A percentile compares a stretch with the other conserved stretches of the same genome.
These are phyloP conservation scores for Eupithecia centaureata DNA, from an alignment of 2,888 invertebrate species.

Conservation along the genomic window DNA sequence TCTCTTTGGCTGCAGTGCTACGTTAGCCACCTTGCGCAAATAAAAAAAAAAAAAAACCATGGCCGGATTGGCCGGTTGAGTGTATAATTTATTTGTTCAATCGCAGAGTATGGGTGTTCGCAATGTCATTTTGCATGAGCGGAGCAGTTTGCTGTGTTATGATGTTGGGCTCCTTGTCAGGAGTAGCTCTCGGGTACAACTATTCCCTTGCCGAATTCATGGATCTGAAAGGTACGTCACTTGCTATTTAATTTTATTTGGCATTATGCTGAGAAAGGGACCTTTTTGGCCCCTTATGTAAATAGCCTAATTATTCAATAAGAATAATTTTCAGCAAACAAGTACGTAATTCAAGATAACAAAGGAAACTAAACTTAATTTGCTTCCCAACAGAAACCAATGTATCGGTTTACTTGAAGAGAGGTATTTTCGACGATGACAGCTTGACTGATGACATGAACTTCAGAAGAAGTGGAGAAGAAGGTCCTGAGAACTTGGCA, in stretches of 20 bases:
- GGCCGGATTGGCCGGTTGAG: no score
- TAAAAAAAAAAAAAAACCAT: no score
- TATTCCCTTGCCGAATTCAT: slow-evolving; percentile 76
- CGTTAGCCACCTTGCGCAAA: no score
- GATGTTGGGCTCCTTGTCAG: slow-evolving; percentile 61
- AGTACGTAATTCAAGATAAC: background rate
- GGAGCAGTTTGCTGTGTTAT: slow-evolving; percentile 63
- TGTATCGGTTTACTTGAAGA: slow-evolving; percentile 70
- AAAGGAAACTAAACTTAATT: background rate
- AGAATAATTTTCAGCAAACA: no score
- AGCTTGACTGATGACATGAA: slow-evolving; percentile 57
- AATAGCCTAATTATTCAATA: no score
- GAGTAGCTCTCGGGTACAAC: slow-evolving; percentile 75
- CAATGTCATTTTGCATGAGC: slow-evolving; percentile 70
- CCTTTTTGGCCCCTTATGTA: no score
- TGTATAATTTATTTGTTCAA: background rate
- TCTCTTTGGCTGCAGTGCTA: no score
- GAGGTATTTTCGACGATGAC: slow-evolving; percentile 74
- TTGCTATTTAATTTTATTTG: background rate
- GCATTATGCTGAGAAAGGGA: no score
- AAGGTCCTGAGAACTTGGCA: slow-evolving; percentile 21
- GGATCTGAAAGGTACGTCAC: slow-evolving; percentile 65
- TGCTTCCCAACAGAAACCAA: slow-evolving; percentile 64
- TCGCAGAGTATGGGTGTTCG: slow-evolving; percentile 63
- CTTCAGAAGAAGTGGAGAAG: slow-evolving; percentile 57